Evolutionary conservation across 2,797 vertebrate genomes (phyloP).

Genomic region (Harpagifer antarcticus): DNA sequence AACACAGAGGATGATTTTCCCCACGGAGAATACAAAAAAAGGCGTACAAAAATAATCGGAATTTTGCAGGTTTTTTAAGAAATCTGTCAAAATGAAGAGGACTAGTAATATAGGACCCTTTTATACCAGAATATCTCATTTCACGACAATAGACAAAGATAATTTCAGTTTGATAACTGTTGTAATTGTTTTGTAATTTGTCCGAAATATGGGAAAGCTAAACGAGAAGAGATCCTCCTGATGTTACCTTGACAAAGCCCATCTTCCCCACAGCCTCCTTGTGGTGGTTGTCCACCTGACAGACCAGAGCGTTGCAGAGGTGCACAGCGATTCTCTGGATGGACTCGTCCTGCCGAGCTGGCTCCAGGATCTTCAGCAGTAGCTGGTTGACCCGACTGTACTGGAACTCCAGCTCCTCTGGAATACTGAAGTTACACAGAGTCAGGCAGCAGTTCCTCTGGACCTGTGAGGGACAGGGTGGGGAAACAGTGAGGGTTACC

Average conservation of each 20-base stretch:
- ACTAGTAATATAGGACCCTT: too few species aligned
- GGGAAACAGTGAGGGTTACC: not conserved
- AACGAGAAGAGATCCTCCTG: not conserved
- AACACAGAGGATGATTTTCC: not conserved
- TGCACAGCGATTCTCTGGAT: slow-evolving; percentile 99
- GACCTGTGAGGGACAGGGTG: slow-evolving; percentile 80
- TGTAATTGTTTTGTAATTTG: not conserved
- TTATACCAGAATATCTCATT: not conserved
- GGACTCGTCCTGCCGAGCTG: slow-evolving; percentile 94
- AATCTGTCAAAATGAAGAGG: not conserved
- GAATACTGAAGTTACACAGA: slow-evolving; percentile 98
- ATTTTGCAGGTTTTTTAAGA: not conserved
- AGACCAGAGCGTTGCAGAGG: slow-evolving; percentile 97
- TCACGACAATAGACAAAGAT: too few species aligned
- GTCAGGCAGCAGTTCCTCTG: slow-evolving; percentile 99
- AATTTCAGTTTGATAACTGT: not conserved
- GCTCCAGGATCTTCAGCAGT: slow-evolving; percentile 95
- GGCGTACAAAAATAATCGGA: not conserved
- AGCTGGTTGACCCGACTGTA: slow-evolving; percentile 95
- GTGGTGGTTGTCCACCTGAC: slow-evolving; percentile 98
- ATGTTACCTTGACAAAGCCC: slow-evolving; percentile 96
- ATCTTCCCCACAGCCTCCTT: slow-evolving; percentile 99
- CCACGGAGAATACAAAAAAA: not conserved
- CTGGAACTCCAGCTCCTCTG: slow-evolving; percentile 98
- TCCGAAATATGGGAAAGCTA: not conserved